Conservation (phyloP, 2,888 invertebrate genomes). For the Phasia obesa region DNA sequence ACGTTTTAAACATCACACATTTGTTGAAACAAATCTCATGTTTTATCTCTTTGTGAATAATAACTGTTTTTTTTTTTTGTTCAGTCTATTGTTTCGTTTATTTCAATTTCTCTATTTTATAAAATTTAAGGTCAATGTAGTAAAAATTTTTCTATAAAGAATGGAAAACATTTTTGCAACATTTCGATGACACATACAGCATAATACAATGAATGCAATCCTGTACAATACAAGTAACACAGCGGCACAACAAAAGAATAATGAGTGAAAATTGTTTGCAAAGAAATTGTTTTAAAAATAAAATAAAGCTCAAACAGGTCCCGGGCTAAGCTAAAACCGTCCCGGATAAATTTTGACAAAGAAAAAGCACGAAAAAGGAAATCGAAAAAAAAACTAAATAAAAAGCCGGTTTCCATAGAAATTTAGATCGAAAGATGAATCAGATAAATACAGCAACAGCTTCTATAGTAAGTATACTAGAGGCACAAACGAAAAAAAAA, state of each 20-base stretch:
- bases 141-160: slow-evolving; percentile 60
- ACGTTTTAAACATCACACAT: background rate
- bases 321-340: slow-evolving; percentile 69
- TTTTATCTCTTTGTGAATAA: slow-evolving; percentile 17
- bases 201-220: slow-evolving; percentile 9
- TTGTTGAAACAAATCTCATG: background rate
- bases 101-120: slow-evolving; percentile 36
- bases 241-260: slow-evolving; percentile 15
- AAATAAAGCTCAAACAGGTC: slow-evolving; percentile 71
- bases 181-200: slow-evolving; percentile 37
- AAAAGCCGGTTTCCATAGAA: slow-evolving; percentile 70
- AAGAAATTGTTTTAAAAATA: slow-evolving; percentile 68
- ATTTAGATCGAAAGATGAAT: slow-evolving; percentile 57
- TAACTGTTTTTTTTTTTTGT: too few relatives aligned
- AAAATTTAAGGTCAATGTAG: slow-evolving; percentile 70
- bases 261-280: slow-evolving; percentile 71
- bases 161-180: slow-evolving; percentile 35
- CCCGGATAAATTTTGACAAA: slow-evolving; percentile 61
- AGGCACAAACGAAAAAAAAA: slow-evolving; percentile 5
- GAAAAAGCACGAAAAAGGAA: slow-evolving; percentile 25
- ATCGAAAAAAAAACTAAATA: slow-evolving; percentile 3
- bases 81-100: slow-evolving; percentile 43
- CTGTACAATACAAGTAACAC: slow-evolving; percentile 16
- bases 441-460: slow-evolving; percentile 68
- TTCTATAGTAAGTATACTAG: slow-evolving; percentile 43